Conservation (phyloP, 2,113 vertebrate genomes). For the Plecotus auritus region DNA sequence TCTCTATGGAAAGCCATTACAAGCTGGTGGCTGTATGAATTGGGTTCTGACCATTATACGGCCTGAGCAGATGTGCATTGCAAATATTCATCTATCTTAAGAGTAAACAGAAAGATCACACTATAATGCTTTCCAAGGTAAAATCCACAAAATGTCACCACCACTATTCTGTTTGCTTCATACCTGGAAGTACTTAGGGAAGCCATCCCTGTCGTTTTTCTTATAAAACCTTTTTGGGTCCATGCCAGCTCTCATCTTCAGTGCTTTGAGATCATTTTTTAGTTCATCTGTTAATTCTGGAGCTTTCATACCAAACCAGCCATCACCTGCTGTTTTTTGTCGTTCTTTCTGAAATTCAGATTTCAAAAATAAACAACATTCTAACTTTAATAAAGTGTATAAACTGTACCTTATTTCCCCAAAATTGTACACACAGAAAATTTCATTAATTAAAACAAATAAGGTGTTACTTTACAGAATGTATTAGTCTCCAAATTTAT, state of each 20-base stretch:
- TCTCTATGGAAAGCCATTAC: background rate
- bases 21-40: background rate
- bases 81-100: background rate
- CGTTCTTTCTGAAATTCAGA: conserved; percentile 85
- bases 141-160: background rate
- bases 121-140: background rate
- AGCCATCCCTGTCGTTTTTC: conserved; percentile 95
- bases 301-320: conserved; percentile 98
- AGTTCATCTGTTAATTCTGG: conserved; percentile 93
- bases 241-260: conserved; percentile 93
- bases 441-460: conserved; percentile 28
- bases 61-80: background rate
- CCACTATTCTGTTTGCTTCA: background rate
- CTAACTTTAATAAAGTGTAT: background rate
- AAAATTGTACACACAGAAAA: conserved; percentile 15
- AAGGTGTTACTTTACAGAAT: conserved; percentile 6
- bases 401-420: background rate
- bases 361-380: conserved; percentile 27
- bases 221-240: conserved; percentile 98
- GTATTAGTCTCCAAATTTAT: background rate
- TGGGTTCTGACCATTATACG: background rate
- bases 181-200: conserved; percentile 97
- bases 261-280: conserved; percentile 90
- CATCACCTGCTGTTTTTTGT: conserved; percentile 89
- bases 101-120: background rate